phyloP scores from a whole-genome alignment of 2,888 invertebrate species.

The Ametastegia equiseti region DNA sequence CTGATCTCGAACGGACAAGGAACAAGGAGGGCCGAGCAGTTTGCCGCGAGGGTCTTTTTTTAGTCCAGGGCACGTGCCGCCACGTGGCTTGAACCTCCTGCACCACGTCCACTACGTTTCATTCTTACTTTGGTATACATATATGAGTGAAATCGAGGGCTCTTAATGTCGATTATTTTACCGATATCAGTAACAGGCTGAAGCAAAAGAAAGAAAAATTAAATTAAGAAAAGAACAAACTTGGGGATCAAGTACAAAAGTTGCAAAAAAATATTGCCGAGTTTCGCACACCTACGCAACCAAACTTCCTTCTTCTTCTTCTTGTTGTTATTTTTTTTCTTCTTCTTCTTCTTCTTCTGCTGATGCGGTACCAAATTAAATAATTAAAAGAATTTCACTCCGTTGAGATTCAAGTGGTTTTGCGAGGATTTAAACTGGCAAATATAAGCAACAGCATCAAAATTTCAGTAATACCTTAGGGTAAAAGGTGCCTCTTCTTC shows the following conservation, averaged over 20 bases:
- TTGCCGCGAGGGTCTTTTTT: conserved; percentile 66
- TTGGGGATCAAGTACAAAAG: background rate
- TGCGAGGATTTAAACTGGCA: background rate
- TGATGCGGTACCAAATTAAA: conserved; percentile 2
- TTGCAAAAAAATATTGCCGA: background rate
- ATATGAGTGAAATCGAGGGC: conserved; percentile 34
- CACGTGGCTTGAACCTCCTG: conserved; percentile 67
- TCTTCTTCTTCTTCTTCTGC: background rate
- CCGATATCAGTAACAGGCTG: background rate
- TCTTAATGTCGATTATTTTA: conserved; percentile 28
- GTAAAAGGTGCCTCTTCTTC: conserved; percentile 27
- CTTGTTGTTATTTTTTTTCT: no score
- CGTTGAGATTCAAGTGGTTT: conserved; percentile 18
- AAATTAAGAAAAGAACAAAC: background rate
- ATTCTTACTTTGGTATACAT: conserved; percentile 9
- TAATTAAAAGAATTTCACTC: background rate
- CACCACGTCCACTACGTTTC: conserved; percentile 18
- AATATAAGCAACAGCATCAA: background rate
- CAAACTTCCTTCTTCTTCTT: background rate
- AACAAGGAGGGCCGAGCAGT: conserved; percentile 52
- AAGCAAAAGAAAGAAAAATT: background rate
- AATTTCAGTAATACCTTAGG: conserved; percentile 22
- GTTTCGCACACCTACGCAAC: background rate
- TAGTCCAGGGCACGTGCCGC: conserved; percentile 74
- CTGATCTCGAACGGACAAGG: conserved; percentile 52